A percentile compares a stretch with the other conserved stretches of the same genome.
These are phyloP conservation scores for Heliconius melpomene DNA, from an alignment of 1,140 invertebrate species.

Conservation along the genomic window DNA sequence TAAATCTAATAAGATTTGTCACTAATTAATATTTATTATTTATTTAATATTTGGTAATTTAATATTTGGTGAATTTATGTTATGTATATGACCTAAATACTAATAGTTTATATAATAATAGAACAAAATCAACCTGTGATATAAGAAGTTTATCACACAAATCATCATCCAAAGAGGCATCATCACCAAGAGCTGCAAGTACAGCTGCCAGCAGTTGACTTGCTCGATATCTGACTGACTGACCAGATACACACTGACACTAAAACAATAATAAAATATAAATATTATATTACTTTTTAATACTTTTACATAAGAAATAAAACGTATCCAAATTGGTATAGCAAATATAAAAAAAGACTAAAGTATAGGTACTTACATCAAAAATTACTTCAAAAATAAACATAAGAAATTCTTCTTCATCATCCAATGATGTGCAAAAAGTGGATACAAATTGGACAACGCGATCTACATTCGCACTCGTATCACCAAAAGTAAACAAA, in stretches of 20 bases:
- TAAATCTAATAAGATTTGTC: too few species aligned
- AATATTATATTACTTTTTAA: too few species aligned
- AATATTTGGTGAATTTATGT: too few species aligned
- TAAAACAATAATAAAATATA: conserved; percentile 37
- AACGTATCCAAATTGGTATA: background rate
- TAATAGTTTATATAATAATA: background rate
- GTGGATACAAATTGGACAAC: conserved; percentile 85
- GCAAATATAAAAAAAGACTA: background rate
- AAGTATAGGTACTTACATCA: conserved; percentile 61
- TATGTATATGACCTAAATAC: too few species aligned
- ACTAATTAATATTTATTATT: too few species aligned
- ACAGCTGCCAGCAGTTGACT: conserved; percentile 89
- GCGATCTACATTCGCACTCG: conserved; percentile 84
- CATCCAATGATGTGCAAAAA: conserved; percentile 82
- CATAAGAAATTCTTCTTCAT: conserved; percentile 80
- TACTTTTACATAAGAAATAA: background rate
- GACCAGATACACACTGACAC: conserved; percentile 83
- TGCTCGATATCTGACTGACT: conserved; percentile 85
- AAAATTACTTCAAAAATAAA: conserved; percentile 82
- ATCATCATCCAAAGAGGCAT: conserved; percentile 89
- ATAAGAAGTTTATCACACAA: conserved; percentile 87
- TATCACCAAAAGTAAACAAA: conserved; percentile 82
- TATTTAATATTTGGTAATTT: too few species aligned
- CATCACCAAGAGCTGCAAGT: conserved; percentile 87
- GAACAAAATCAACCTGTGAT: conserved; percentile 81